A percentile compares a stretch with the other conserved stretches of the same genome.
Conservation (phyloP, 2,888 invertebrate species). For the Pogonocherus hispidulus region DNA sequence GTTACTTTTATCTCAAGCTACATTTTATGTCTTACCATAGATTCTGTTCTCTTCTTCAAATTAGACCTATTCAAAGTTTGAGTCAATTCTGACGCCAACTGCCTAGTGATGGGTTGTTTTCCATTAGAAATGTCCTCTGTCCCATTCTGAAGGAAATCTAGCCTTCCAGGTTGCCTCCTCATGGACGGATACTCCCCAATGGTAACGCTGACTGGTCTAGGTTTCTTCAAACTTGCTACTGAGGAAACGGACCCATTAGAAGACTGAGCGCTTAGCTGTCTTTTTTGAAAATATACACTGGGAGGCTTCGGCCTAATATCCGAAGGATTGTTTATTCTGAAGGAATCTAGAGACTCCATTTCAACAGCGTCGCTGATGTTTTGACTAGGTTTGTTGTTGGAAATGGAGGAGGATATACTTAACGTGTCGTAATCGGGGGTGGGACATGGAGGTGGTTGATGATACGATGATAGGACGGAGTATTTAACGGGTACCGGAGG, state of each 20-base stretch:
- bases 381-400: constrained; percentile 50
- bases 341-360: constrained; percentile 83
- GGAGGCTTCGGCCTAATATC: constrained; percentile 77
- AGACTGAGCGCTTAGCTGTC: constrained; percentile 52
- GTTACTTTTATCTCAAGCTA: too few relatives aligned
- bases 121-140: constrained; percentile 55
- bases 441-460: constrained; percentile 69
- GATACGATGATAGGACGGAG: constrained; percentile 63
- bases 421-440: constrained; percentile 72
- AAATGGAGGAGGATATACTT: constrained; percentile 63
- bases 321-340: constrained; percentile 77
- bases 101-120: constrained; percentile 73
- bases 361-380: constrained; percentile 74
- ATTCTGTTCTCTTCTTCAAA: constrained; percentile 80
- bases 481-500: constrained; percentile 66
- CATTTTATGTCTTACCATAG: constrained; percentile 70
- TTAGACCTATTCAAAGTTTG: constrained; percentile 84
- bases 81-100: constrained; percentile 81
- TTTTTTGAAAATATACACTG: constrained; percentile 75
- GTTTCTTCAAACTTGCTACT: constrained; percentile 60
- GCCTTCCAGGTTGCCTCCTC: constrained; percentile 77
- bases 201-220: constrained; percentile 77
- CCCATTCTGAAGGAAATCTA: constrained; percentile 75
- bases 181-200: constrained; percentile 78
- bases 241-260: constrained; percentile 54